phyloP scores from a whole-genome alignment of 2,113 vertebrate genomes.

The Apodemus speciosus region DNA sequence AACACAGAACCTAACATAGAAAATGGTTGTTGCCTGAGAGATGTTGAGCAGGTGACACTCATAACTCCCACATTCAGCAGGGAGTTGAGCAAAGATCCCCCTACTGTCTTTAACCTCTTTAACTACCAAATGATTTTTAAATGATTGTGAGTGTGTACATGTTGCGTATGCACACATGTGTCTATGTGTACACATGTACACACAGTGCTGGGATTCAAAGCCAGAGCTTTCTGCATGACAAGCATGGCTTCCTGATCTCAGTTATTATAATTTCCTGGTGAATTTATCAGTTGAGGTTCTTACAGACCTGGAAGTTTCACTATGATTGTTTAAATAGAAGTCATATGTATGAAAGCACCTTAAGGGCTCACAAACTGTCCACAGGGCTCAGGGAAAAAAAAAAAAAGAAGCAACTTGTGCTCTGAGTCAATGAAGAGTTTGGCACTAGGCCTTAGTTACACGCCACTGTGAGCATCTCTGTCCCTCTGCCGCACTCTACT shows the following conservation, averaged over 20 bases:
- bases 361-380: not conserved
- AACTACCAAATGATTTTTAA: not conserved
- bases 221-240: not conserved
- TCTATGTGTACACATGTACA: no score
- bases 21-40: not conserved
- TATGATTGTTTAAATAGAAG: constrained; percentile 20
- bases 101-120: not conserved
- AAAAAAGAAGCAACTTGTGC: not conserved
- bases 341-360: not conserved
- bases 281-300: not conserved
- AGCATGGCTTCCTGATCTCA: not conserved
- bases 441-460: not conserved
- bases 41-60: not conserved
- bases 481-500: not conserved
- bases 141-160: not conserved
- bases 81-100: not conserved
- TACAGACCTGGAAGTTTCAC: not conserved
- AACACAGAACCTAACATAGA: not conserved
- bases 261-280: not conserved
- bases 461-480: not conserved
- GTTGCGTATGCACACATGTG: not conserved
- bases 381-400: not conserved
- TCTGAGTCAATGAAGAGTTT: not conserved
- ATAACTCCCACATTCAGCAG: not conserved
- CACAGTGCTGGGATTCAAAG: not conserved